Percentiles rank a stretch among this genome's conserved stretches.
Conservation (phyloP, 1,140 invertebrate species). For the Drosophila kikkawai region DNA sequence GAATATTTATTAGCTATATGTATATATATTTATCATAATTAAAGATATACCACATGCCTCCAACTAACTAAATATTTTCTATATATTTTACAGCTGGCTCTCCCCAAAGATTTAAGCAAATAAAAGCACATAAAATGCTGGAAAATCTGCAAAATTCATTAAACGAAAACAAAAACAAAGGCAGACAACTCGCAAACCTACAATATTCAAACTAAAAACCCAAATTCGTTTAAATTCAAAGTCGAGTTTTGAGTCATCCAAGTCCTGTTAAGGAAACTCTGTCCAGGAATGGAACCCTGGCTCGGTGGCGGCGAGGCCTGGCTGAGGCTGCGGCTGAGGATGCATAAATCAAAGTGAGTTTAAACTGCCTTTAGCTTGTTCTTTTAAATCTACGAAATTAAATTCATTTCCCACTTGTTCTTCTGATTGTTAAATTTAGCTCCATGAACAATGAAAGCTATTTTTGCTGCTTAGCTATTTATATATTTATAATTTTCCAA, state of each 20-base stretch:
- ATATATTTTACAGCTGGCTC: constrained; percentile 30
- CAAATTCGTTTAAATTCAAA: not conserved
- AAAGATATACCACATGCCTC: not conserved
- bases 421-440: constrained; percentile 1
- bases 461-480: constrained; percentile 25
- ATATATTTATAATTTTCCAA: constrained; percentile 25
- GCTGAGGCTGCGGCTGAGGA: constrained; percentile 66
- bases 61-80: constrained; percentile 5
- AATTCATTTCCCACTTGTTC: constrained; percentile 41
- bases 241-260: constrained; percentile 20
- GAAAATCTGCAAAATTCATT: constrained; percentile 62
- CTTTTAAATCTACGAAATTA: not conserved
- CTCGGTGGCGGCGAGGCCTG: constrained; percentile 53
- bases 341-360: constrained; percentile 81
- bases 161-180: constrained; percentile 33
- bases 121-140: constrained; percentile 75
- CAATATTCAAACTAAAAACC: constrained; percentile 56
- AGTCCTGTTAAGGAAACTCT: constrained; percentile 62
- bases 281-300: constrained; percentile 57
- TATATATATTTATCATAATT: constrained; percentile 22
- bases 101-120: constrained; percentile 49
- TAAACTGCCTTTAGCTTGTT: constrained; percentile 21
- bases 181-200: constrained; percentile 31
- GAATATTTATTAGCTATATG: not conserved
- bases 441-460: constrained; percentile 25